Evolutionary conservation across 2,113 vertebrate genomes (phyloP), one percentile per base, ranked within the genome.

Genomic region (Bubo blakistoni): DNA sequence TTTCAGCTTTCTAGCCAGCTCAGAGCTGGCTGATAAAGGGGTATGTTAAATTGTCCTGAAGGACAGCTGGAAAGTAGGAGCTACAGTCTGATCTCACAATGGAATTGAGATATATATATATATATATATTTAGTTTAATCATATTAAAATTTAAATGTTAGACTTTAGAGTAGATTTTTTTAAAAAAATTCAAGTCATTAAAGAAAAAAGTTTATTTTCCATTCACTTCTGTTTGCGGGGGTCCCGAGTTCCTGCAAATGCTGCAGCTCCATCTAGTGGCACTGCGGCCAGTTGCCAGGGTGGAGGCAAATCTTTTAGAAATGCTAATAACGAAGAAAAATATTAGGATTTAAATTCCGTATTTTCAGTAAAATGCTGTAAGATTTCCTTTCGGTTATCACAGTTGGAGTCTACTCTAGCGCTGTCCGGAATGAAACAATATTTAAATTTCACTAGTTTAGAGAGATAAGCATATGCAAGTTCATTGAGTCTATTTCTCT

Each of bases 221-320:
- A 5, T n/a, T 57, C 47, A 1, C 32, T 55, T 20, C 66, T 77
- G 61, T 4, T 80, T 5, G 3, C 1, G 1, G 19, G 44, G 13
- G 29, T 55, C 15, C 66, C 4, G 9, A 11, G 67, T 66, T 83
- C 77, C 71, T 38, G 81, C 69, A 74, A 19, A 86, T 92, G 88
- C 86, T 82, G 59, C 92, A 76, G 93, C 96, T 73, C 98, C 98
- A 97, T 94, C 98, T 98, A 93, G 98, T 82, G 98, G 80, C 25
- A 18, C 1, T 15, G 10, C 3, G 13, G 19, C 17, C 63, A 16
- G 40, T 15, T 65, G 57, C 42, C 49, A 17, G 24, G 18, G 19
- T 5, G 7, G 34, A 38, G 11, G 9, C 11, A 29, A 11, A 36
- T 6, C 15, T 38, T 38, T 36, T 3, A 20, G 44, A 44, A 40